Base-by-base conservation (phyloP, 2,797 vertebrate genomes). In the Smutsia gigantea region DNA sequence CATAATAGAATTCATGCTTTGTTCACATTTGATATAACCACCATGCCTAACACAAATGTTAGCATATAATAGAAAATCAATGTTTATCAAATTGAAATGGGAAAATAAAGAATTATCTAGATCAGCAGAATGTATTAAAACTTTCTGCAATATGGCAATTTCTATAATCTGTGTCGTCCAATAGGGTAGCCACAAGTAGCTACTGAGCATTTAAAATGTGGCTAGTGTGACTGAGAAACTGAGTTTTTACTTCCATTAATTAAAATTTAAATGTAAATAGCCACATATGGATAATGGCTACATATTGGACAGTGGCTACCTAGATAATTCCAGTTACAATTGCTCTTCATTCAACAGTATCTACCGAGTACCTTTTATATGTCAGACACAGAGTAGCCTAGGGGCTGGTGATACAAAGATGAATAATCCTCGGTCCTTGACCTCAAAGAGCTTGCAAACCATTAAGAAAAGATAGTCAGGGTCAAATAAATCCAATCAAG, bases 341-440 rank as follows among this genome's bases (percentile, higher is more conserved):
- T 86, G 72, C 81, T 90, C 51, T 75, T 91, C 71, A 64, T 88
- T 96, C 63, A 74, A 51, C 46, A 88, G 17, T 87, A 55, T 94
- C 92, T 93, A 68, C 66, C 77, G 71, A 94, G 53, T 90, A 39
- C 4, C 29, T 85, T 68, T 51, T 85, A 27, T 75, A 55, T 42
- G 13, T 53, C 59, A 95, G 94, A 81, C 61, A 89, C 69, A 92
- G 71, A 78, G 51, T 96, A 85, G 49, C 63, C 21, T 85, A 85
- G 55, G 37, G 18, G 34, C 61, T 90, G 64, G 39, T 89, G 49
- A 93, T 79, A 83, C 25, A 88, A 94, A 87, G 72, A 95, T 97
- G 87, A 96, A 93, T 93, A 92, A 87, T 92, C 94, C 59, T 84
- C 94, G 71, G 83, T 83, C 39, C 59, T 94, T 90, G 87, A 94